Base-by-base conservation (phyloP, 2,797 vertebrate species). In the Enteromius trimaculatus region DNA sequence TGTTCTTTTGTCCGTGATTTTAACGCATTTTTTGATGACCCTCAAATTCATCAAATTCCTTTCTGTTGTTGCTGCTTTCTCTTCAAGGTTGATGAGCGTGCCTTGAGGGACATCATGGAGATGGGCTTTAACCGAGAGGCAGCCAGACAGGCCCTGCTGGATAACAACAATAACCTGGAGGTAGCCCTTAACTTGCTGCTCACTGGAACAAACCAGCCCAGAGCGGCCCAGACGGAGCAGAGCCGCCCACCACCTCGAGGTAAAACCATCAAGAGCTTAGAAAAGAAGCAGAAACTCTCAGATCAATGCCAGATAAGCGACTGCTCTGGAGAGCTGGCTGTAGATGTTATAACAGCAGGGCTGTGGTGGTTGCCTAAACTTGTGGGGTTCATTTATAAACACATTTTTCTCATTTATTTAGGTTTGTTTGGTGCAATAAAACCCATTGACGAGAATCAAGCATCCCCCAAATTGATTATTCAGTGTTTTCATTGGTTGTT, bases 61-160 rank as follows among this genome's bases (percentile, higher is more conserved):
- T 47, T 31, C 53, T 44, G 42, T 55, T 0, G 23, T 26, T 76
- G 14, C 62, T 34, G 23, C 26, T 23, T 23, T 66, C 9, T 81
- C 44, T 23, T 66, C 53, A 86, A 99, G 98, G 98, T 99, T 90
- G 98, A 99, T 89, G 98, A 99, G 90, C 96, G 97, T 62, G 96
- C 97, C 81, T 92, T 99, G 80, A 96, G 96, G 89, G 96, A 98
- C 89, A 97, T 99, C 93, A 98, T 97, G 92, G 98, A 99, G 93
- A 99, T 99, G 97, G 98, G 98, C 72, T 99, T 99, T 89, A 96
- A 96, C 92, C 97, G 96, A 90, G 98, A 98, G 89, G 96, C 95
- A 5, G 97, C 97, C 17, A 95, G 97, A 64, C 97, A 97, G 90
- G 98, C 97, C 21, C 94, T 99, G 83, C 96, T 99, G 96, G 97